A percentile compares a stretch with the other conserved stretches of the same genome.
phyloP scores from a whole-genome alignment of 2,888 invertebrate genomes.

The Tachina grossa region DNA sequence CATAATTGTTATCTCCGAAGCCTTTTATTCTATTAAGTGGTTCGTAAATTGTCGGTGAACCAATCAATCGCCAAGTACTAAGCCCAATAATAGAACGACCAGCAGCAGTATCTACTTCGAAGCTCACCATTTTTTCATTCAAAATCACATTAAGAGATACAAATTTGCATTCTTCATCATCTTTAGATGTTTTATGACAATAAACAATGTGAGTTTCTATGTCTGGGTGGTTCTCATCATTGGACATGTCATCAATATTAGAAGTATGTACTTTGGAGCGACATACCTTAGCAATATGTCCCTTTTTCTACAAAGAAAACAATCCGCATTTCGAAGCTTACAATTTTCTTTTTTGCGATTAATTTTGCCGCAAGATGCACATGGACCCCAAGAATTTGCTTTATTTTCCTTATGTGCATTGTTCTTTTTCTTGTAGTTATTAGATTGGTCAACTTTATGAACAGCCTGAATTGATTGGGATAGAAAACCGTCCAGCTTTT shows the following conservation, averaged over 20 bases:
- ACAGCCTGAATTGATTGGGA: background rate
- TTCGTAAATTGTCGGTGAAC: constrained; percentile 3
- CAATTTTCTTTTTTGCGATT: constrained; percentile 13
- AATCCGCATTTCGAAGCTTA: constrained; percentile 2
- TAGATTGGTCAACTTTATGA: background rate
- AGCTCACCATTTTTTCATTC: background rate
- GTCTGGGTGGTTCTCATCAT: too few species aligned
- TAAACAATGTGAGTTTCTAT: constrained; percentile 15
- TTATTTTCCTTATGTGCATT: background rate
- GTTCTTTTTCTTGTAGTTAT: background rate
- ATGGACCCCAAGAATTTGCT: background rate
- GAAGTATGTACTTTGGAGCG: constrained; percentile 3
- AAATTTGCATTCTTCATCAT: constrained; percentile 15
- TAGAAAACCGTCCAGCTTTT: background rate
- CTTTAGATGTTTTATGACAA: constrained; percentile 7
- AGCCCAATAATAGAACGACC: constrained; percentile 10
- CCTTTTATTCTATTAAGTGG: constrained; percentile 6
- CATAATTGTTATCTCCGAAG: background rate
- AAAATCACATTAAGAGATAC: constrained; percentile 2
- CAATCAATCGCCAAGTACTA: constrained; percentile 5
- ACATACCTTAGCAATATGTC: constrained; percentile 8
- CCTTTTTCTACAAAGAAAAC: constrained; percentile 6
- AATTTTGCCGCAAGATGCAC: constrained; percentile 1
- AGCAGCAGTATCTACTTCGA: background rate
- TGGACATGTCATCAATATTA: background rate